Base-by-base conservation (phyloP, 1,140 invertebrate genomes). In the Dendrolimus kikuchii region DNA sequence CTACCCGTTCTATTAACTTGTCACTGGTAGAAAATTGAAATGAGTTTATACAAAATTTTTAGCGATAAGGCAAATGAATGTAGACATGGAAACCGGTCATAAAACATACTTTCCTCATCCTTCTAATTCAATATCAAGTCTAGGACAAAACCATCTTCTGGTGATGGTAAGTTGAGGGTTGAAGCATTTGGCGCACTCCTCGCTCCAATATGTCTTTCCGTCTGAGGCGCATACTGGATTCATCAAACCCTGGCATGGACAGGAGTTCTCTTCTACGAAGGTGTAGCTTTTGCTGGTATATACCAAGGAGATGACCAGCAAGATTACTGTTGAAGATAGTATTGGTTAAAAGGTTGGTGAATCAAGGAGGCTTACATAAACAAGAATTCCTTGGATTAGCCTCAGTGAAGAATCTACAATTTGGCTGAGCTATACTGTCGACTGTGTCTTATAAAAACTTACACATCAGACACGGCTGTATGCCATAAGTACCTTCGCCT, bases 91-190 rank as follows among this genome's bases (percentile, higher is more conserved):
- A 23, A 23, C 1, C 23, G 3, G 23, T 23, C n/a, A n/a, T 47
- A 47, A 9, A 4, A 44, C 5, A 41, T 5, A 36, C 37, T 38
- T 54, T 44, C 9, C 38, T 57, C 38, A 53, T 40, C 46, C 47
- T 41, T 58, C 46, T 5, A 58, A 44, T 37, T 53, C 52, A 7
- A 59, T n/a, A 40, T 50, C 48, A 9, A 54, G 48, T 38, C 47
- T 37, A 5, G 57, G 57, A 41, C 64, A 66, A 37, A 54, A 54
- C 5, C 57, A 51, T 38, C 40, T 52, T 8, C 40, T 52, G 40
- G 48, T 10, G 5, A 66, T 51, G 4, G n/a, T 53, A 4, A 54
- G 66, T 74, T 83, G 59, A 60, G 65, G 66, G 6, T 62, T 51
- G 5, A 40, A 45, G 9, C 62, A 64, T 6, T 52, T 55, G 45